These are phyloP conservation scores for Telmatochromis bifrenatus DNA, from an alignment of 2,113 vertebrate genomes.

Conservation along the genomic window DNA sequence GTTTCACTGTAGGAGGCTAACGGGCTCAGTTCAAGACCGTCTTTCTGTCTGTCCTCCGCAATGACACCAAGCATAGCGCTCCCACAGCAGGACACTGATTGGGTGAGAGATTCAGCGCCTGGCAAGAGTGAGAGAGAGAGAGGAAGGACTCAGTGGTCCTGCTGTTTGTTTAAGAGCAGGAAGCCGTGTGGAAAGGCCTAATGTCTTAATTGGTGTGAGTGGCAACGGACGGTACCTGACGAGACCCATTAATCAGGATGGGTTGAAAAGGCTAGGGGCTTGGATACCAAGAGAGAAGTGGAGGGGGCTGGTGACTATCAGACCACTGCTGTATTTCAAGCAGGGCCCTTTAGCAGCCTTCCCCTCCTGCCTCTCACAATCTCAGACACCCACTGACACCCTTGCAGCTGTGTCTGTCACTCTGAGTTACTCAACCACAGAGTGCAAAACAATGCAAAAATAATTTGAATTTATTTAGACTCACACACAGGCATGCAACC, in stretches of 20 bases:
- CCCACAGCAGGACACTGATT: conserved; percentile 54
- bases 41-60: conserved; percentile 17
- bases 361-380: not conserved
- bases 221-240: conserved; percentile 67
- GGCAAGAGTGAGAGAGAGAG: conserved; percentile 5
- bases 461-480: conserved; percentile 49
- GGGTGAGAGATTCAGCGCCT: conserved; percentile 6
- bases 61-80: not conserved
- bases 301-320: not conserved
- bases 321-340: conserved; percentile 4
- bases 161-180: conserved; percentile 65
- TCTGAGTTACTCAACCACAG: conserved; percentile 32
- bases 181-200: conserved; percentile 46
- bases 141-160: conserved; percentile 26
- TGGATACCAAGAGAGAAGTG: not conserved
- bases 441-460: conserved; percentile 26
- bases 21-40: conserved; percentile 13
- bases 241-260: conserved; percentile 61
- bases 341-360: conserved; percentile 3
- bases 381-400: conserved; percentile 34
- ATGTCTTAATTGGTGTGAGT: conserved; percentile 71
- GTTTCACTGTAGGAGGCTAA: conserved; percentile 54
- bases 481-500: not conserved
- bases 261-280: conserved; percentile 43
- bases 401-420: conserved; percentile 61